Base-by-base conservation (phyloP, 1,140 invertebrate species). In the Drosophila ambigua region DNA sequence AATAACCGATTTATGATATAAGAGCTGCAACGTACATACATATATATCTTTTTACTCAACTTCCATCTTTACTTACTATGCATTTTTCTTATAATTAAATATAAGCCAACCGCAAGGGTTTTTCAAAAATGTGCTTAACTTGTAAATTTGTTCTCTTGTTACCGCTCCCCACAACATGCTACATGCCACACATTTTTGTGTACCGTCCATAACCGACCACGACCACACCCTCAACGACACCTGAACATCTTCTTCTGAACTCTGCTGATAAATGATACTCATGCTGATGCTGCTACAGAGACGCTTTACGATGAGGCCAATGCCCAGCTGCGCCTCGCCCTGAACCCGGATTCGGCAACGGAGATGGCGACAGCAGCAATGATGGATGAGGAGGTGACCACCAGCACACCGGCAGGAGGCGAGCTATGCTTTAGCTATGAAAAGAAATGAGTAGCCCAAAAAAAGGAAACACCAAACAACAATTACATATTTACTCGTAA, bases 61-160 rank as follows among this genome's bases (percentile, higher is more conserved):
- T 84, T 79, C 83, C 66, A 80, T 76, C 49, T 48, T 35, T 65
- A 50, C 15, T 16, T 48, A 64, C 59, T 77, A 64, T 66, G 69
- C 66, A 80, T 83, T 83, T 72, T 63, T 80, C 53, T 73, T 49
- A 62, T 64, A 35, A 67, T 59, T 60, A 77, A 23, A 39, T 24
- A 13, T 72, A 83, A 83, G 76, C 62, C 66, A 35, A 52, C 8
- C 50, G n/a, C 23, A 46, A 45, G 58, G 24, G 59, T 48, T 16
- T 54, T 78, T 77, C 61, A 62, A 72, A 85, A 75, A 81, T 65
- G 77, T 85, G 72, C 80, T 78, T 63, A 89, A 89, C 68, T 79
- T 89, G 71, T 67, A 79, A 72, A 75, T 90, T 76, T 90, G 51
- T 90, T 79, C 81, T 90, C 68, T 81, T 85, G 61, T 89, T 84